These are phyloP conservation scores for Aurelia coerulea DNA, from an alignment of 30 jellyfish, hydroid and myxozoan species.

Conservation along the genomic window DNA sequence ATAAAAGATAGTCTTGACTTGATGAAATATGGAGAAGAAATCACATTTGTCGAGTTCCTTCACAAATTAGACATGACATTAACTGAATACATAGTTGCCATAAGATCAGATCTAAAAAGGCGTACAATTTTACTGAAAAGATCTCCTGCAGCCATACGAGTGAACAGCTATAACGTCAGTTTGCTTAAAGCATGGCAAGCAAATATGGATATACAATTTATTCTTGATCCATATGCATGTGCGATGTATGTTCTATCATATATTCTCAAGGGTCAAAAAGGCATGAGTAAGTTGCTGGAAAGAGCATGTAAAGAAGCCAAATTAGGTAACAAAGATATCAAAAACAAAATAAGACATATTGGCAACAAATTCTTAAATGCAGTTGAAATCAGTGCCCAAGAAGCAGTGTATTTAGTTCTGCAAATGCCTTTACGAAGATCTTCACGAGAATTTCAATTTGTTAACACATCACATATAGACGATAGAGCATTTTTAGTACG, in stretches of 20 bases:
- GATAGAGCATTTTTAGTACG: conserved; percentile 6
- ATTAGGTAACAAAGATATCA: background rate
- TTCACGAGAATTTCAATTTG: conserved; percentile 30
- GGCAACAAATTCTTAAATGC: too few relatives aligned
- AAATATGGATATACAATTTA: background rate
- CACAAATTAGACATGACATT: background rate
- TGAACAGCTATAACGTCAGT: conserved; percentile 5
- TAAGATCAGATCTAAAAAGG: conserved; percentile 5
- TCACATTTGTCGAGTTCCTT: conserved; percentile 8
- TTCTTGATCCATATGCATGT: conserved; percentile 52
- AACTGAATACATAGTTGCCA: background rate
- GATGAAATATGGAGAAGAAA: conserved; percentile 35
- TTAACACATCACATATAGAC: conserved; percentile 22
- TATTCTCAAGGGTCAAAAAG: too few relatives aligned
- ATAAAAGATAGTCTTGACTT: background rate
- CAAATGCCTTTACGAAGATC: conserved; percentile 4
- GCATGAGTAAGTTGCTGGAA: too few relatives aligned
- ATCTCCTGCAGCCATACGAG: background rate
- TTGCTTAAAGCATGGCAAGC: conserved; percentile 48
- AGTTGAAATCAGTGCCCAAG: conserved; percentile 49
- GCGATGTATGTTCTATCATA: background rate
- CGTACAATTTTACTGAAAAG: background rate
- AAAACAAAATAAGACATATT: conserved; percentile 8
- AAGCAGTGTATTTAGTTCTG: conserved; percentile 21
- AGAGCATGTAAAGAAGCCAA: background rate